Evolutionary conservation across 2,113 vertebrate genomes (phyloP), one percentile per base, ranked within the genome.

Genomic region (Otis tarda): DNA sequence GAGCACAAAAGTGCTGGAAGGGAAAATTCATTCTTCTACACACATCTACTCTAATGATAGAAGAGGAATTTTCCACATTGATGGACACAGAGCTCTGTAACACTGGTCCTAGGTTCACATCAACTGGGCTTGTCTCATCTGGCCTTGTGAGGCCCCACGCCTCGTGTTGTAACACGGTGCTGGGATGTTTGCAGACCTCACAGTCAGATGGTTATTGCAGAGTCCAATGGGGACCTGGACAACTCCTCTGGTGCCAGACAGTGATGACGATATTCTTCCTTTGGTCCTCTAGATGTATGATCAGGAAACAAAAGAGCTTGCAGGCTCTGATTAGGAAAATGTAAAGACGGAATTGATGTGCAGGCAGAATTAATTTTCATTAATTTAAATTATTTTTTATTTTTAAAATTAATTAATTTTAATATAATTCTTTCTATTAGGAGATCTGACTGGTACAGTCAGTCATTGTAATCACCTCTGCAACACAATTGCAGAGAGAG

Each of bases 321-420:
- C 22, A 39, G 31, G 30, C 4, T 56, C 31, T 47, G n/a, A 88
- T 84, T 57, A 82, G 65, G 47, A 68, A 78, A 90, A 89, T 31
- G 21, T 23, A 24, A 52, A 92, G 43, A 64, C 56, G 33, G 43
- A 88, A 74, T 37, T 70, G 45, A 65, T 77, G 39, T 56, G 19
- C 64, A 65, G 27, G 37, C 21, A 78, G 82, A 91, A 75, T 94
- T 93, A 73, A 82, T 95, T 77, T 77, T 92, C 50, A 50, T 86
- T 49, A 59, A 86, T 83, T 79, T 63, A 68, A 63, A 79, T 61
- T 14, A 10, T 28, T 92, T 88, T 61, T 56, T 64, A 24, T n/a
- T 33, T 73, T 68, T 50, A 9, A 61, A 73, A 59, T 41, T 41
- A 68, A 86, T 90, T 90, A 22, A 37, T 73, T 83, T 87, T 75